These are phyloP conservation scores for Martes martes DNA, from an alignment of 2,113 vertebrate genomes.

Conservation along the genomic window DNA sequence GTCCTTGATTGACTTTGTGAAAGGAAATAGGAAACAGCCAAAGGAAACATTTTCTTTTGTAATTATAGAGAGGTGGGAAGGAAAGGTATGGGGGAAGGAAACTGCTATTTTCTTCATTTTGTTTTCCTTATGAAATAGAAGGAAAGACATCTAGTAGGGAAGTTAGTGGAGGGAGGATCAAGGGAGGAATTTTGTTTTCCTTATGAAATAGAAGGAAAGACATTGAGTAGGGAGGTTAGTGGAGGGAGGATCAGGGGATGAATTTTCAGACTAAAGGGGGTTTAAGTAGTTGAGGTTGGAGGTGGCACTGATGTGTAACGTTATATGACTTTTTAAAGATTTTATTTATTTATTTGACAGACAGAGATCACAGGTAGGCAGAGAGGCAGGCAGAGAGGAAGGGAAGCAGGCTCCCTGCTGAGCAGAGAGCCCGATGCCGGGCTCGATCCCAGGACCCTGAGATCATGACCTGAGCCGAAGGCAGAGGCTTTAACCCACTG, in stretches of 20 bases:
- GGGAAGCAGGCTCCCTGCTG: too few species aligned
- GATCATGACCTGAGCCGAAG: too few species aligned
- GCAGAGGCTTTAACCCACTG: too few species aligned
- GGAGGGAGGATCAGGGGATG: not conserved
- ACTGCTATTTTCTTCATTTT: not conserved
- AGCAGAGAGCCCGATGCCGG: too few species aligned
- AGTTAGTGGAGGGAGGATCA: not conserved
- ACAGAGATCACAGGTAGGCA: too few species aligned
- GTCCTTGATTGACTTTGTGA: not conserved
- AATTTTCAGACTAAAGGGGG: not conserved
- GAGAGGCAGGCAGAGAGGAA: too few species aligned
- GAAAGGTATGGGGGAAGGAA: not conserved
- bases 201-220: not conserved
- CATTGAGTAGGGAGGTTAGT: not conserved
- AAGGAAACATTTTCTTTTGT: not conserved
- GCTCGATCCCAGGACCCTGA: too few species aligned
- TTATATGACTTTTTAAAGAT: not conserved
- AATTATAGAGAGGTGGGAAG: not conserved
- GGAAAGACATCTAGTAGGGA: not conserved
- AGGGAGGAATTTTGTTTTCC: not conserved
- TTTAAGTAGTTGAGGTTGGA: not conserved
- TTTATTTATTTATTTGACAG: too few species aligned
- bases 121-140: slow-evolving; percentile 11
- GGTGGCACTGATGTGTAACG: not conserved
- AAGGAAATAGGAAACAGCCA: not conserved